Percentiles rank a stretch among this genome's conserved stretches.
These are phyloP conservation scores for Carassius gibelio DNA, from an alignment of 2,113 vertebrate species.

Conservation along the genomic window DNA sequence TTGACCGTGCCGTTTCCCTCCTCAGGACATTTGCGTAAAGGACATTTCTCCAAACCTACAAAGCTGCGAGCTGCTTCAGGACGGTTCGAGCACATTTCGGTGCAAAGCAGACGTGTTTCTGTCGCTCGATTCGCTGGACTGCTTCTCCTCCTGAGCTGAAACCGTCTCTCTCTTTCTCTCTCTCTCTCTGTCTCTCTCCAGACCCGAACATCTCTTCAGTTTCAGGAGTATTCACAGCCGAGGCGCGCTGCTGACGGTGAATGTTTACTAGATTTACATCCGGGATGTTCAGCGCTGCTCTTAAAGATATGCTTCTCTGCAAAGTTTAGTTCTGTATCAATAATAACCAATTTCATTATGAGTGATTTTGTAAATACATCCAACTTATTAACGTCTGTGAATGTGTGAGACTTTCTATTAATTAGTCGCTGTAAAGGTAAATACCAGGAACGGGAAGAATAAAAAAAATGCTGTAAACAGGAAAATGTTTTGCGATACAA, in stretches of 20 bases:
- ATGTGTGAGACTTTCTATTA: background rate
- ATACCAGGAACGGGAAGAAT: background rate
- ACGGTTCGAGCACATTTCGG: slow-evolving; percentile 71
- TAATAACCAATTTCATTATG: background rate
- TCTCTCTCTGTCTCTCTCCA: too few relatives aligned
- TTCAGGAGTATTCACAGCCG: slow-evolving; percentile 14
- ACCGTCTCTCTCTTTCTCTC: background rate
- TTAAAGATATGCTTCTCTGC: background rate
- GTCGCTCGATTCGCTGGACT: slow-evolving; percentile 72
- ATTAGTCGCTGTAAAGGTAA: background rate
- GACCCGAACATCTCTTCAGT: background rate
- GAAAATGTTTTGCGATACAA: background rate
- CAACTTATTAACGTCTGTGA: background rate
- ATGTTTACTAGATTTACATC: slow-evolving; percentile 63
- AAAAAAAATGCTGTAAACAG: background rate
- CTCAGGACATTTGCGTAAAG: slow-evolving; percentile 76
- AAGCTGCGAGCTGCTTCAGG: slow-evolving; percentile 78
- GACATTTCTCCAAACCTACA: slow-evolving; percentile 76
- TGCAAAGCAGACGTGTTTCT: slow-evolving; percentile 79
- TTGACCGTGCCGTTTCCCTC: background rate
- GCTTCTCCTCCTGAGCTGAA: slow-evolving; percentile 65
- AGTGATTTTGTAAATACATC: too few relatives aligned
- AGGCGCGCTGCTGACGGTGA: slow-evolving; percentile 64
- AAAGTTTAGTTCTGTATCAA: background rate
- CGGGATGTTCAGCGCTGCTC: background rate